A percentile compares a stretch with the other conserved stretches of the same genome.
phyloP scores from a whole-genome alignment of 2,888 invertebrate species.

The Subacronicta megacephala region DNA sequence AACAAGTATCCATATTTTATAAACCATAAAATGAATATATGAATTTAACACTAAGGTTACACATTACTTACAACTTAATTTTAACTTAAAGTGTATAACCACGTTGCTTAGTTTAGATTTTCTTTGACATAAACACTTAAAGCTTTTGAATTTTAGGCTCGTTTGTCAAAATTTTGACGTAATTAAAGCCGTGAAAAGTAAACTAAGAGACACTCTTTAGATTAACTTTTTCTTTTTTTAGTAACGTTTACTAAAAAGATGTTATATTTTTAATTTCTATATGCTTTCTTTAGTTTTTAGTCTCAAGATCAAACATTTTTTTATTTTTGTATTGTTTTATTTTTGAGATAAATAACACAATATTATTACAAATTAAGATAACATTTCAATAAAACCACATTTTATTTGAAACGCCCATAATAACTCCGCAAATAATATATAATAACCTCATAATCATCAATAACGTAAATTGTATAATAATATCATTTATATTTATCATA shows the following conservation, averaged over 20 bases:
- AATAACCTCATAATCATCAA: no score
- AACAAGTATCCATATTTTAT: constrained; percentile 11
- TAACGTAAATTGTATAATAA: neutral
- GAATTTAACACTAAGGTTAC: constrained; percentile 15
- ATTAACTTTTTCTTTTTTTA: constrained; percentile 34
- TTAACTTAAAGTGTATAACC: constrained; percentile 20
- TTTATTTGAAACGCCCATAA: no score
- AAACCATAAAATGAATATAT: constrained; percentile 7
- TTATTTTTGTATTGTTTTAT: neutral
- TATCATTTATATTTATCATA: no score
- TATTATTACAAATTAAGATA: neutral
- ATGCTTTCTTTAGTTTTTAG: constrained; percentile 19
- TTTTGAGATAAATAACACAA: neutral
- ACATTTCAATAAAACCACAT: no score
- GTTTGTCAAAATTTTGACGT: constrained; percentile 54
- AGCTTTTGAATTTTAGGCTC: constrained; percentile 83
- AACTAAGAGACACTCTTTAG: constrained; percentile 41
- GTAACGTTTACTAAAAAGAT: constrained; percentile 20
- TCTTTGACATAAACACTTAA: constrained; percentile 86
- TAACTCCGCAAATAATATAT: no score
- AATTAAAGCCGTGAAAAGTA: constrained; percentile 54
- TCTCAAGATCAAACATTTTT: neutral
- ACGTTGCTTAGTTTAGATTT: constrained; percentile 45
- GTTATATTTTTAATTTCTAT: constrained; percentile 27
- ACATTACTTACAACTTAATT: constrained; percentile 22